These are phyloP conservation scores for Heliconius sara DNA, from an alignment of 2,888 invertebrate species.

Conservation along the genomic window DNA sequence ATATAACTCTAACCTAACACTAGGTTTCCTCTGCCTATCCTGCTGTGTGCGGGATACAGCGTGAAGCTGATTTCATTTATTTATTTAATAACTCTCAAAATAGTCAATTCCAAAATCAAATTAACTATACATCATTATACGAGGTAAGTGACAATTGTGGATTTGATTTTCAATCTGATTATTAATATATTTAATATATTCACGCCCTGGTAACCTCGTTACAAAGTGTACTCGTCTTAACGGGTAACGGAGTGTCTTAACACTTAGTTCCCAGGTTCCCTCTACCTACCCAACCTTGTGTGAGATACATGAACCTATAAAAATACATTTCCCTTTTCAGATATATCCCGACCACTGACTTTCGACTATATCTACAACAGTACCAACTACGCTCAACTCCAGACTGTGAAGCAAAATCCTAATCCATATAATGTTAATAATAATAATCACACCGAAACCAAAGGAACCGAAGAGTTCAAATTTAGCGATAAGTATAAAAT, in stretches of 20 bases:
- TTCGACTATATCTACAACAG: conserved; percentile 73
- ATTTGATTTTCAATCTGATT: too few relatives aligned
- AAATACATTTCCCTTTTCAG: conserved; percentile 58
- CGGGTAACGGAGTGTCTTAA: background rate
- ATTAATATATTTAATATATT: too few relatives aligned
- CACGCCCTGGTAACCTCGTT: background rate
- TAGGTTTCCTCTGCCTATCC: too few relatives aligned
- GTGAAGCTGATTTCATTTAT: too few relatives aligned
- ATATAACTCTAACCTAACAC: too few relatives aligned
- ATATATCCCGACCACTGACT: conserved; percentile 61
- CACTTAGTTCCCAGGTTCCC: background rate
- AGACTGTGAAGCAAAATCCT: conserved; percentile 57
- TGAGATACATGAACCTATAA: background rate
- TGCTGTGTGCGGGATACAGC: too few relatives aligned
- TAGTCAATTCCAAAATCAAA: too few relatives aligned
- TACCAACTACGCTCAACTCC: conserved; percentile 69
- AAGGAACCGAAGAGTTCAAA: conserved; percentile 57
- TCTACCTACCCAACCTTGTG: background rate
- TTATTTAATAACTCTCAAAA: too few relatives aligned
- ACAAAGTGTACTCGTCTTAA: background rate
- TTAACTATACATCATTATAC: too few relatives aligned
- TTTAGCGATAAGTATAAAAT: conserved; percentile 47
- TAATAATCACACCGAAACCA: conserved; percentile 51
- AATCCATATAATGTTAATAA: conserved; percentile 11
- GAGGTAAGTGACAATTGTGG: too few relatives aligned